Evolutionary conservation across 2,113 vertebrate species (phyloP).

Genomic region (Actinemys pallida): DNA sequence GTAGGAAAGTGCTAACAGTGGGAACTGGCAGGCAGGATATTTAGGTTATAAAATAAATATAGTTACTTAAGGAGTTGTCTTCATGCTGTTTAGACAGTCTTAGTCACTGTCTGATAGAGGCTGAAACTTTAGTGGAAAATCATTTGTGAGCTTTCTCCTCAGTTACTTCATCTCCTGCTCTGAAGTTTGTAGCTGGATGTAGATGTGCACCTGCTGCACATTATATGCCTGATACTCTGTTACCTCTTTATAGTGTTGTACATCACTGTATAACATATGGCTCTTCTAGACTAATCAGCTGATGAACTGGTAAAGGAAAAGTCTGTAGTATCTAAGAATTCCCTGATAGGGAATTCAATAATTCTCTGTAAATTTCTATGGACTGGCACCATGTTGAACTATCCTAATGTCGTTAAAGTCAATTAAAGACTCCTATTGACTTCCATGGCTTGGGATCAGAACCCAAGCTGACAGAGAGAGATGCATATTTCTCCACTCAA

Average conservation of each 20-base stretch:
- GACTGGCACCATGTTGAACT: neutral
- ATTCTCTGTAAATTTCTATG: neutral
- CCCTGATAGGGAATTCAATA: neutral
- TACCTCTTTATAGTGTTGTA: neutral
- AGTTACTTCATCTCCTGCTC: neutral
- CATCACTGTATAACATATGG: neutral
- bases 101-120: neutral
- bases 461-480: neutral
- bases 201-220: neutral
- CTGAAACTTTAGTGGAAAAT: neutral
- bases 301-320: fast-evolving
- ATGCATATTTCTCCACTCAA: neutral
- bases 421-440: neutral
- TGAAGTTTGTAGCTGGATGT: neutral
- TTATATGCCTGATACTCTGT: neutral
- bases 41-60: slow-evolving; percentile 57
- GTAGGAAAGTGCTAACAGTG: slow-evolving; percentile 1
- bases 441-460: neutral
- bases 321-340: neutral
- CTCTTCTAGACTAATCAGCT: neutral
- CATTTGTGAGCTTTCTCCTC: neutral
- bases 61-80: slow-evolving; percentile 26
- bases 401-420: neutral
- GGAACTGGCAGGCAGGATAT: slow-evolving; percentile 1
- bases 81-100: neutral